Conservation (phyloP, 2,888 invertebrate genomes). For the Andricus curvator region DNA sequence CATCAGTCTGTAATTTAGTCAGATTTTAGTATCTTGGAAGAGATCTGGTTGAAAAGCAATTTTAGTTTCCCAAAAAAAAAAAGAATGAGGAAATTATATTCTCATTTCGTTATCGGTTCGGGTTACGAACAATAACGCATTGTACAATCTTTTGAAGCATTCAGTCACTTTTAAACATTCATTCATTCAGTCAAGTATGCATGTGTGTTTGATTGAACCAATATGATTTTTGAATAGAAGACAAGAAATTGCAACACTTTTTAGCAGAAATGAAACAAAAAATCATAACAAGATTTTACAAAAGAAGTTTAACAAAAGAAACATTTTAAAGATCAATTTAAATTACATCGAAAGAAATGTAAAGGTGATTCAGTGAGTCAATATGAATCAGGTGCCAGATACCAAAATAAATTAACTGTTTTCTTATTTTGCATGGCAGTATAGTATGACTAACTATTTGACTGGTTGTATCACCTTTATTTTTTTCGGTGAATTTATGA, state of each 20-base stretch:
- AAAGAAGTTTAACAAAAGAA: neutral
- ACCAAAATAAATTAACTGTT: too few species aligned
- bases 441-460: too few species aligned
- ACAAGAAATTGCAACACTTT: slow-evolving; percentile 3
- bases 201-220: slow-evolving; percentile 31
- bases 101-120: neutral
- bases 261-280: neutral
- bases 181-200: slow-evolving; percentile 34
- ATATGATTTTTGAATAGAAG: neutral
- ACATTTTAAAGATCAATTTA: neutral
- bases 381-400: too few species aligned
- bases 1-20: slow-evolving; percentile 25
- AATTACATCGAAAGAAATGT: neutral
- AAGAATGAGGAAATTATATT: slow-evolving; percentile 31
- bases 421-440: too few species aligned
- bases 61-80: slow-evolving; percentile 24
- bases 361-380: too few species aligned
- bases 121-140: slow-evolving; percentile 26
- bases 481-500: too few species aligned
- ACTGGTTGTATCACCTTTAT: too few species aligned
- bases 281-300: neutral
- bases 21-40: slow-evolving; percentile 24
- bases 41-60: slow-evolving; percentile 32
- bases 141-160: slow-evolving; percentile 27
- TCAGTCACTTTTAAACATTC: neutral